These are phyloP conservation scores for Australoheros scitulus DNA, from an alignment of 2,113 vertebrate species.

Conservation along the genomic window DNA sequence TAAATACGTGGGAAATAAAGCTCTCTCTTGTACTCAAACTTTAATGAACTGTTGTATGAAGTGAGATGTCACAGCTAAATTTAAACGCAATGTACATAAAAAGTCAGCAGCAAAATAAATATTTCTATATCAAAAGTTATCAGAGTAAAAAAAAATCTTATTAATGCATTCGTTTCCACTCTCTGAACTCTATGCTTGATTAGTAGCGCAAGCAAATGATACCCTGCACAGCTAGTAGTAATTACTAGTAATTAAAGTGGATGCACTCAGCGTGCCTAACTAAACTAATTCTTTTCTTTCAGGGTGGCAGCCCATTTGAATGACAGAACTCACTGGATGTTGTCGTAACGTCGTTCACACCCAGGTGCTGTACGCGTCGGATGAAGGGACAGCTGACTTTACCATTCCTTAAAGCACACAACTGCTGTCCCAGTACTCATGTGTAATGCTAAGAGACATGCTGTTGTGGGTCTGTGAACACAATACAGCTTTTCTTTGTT, in stretches of 20 bases:
- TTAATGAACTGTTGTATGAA: background rate
- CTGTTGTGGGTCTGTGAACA: background rate
- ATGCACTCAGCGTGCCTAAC: background rate
- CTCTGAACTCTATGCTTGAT: background rate
- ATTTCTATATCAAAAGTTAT: background rate
- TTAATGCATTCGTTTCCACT: background rate
- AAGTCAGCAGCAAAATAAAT: background rate
- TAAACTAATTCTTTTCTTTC: constrained; percentile 20
- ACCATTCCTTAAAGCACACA: background rate
- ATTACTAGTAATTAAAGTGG: constrained; percentile 9
- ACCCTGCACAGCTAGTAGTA: background rate
- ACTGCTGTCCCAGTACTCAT: background rate
- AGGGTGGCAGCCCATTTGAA: constrained; percentile 63
- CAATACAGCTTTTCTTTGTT: background rate
- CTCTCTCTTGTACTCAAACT: background rate
- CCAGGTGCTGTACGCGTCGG: background rate
- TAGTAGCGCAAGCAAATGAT: background rate
- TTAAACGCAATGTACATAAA: background rate
- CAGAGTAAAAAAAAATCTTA: background rate
- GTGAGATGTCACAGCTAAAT: background rate
- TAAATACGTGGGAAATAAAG: background rate
- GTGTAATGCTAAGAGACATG: background rate
- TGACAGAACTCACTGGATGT: constrained; percentile 2
- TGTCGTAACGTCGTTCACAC: background rate
- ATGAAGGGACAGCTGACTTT: background rate